Evolutionary conservation across 2,797 vertebrate species (phyloP), one percentile per base, ranked within the genome.

Genomic region (Aratinga solstitialis): DNA sequence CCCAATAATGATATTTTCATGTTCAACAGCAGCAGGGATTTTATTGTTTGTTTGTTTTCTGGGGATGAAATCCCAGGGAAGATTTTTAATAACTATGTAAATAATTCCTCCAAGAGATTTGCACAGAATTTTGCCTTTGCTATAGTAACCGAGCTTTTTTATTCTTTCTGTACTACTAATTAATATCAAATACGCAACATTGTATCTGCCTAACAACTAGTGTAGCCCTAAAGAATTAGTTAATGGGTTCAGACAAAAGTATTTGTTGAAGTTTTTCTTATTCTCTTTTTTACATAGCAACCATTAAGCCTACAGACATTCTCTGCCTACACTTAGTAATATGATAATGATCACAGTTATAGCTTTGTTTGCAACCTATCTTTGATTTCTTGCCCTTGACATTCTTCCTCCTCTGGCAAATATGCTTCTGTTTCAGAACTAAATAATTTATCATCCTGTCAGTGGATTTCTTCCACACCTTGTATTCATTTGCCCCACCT

Each of bases 301-400:
- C 40, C 2, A 48, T 72, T 78, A 93, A 27, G 59, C 43, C 76
- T 76, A 45, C 69, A 90, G 73, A 79, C 23, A 65, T 84, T 56
- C 43, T 84, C 66, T 90, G 59, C 73, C 89, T 63, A 84, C 82
- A 38, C 0, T 0, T 26, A 72, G 82, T 81, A 96, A 92, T 86
- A 91, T 53, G 74, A 90, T 77, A 86, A 95, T 88, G 86, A 92
- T 79, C 54, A 56, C 40, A 82, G 43, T 75, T 92, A 81, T 48
- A 86, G 43, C 61, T 83, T 91, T 89, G 74, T 88, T 90, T 81
- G 66, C 65, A 94, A 77, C 12, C 74, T 73, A 17, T 71, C 74
- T 94, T 93, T 96, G 78, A 82, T 87, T 93, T 89, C 71, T 93
- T 80, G 80, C 71, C 75, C 93, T 94, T 95, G 90, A 94, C 86